Evolutionary conservation across 1,140 invertebrate genomes (phyloP), one percentile per base, ranked within the genome.

Genomic region (Drosophila lacteicornis): DNA sequence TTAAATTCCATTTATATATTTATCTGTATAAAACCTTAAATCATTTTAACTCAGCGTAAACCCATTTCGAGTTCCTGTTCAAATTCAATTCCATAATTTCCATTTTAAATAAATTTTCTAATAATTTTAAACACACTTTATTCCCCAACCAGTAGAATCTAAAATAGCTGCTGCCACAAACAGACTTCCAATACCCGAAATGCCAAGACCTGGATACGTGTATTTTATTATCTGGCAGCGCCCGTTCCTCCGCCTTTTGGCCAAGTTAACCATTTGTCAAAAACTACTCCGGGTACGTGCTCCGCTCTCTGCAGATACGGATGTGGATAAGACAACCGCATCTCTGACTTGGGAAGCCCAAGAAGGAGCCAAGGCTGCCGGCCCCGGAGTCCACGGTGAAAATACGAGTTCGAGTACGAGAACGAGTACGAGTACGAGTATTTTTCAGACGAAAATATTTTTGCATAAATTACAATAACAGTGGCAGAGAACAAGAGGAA

Each of bases 401-500:
- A 45, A 30, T 60, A 60, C 55, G 58, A 22, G 55, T 47, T 9
- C 43, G n/a, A 45, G 33, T 11, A 33, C 33, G 9, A 33, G 33
- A 33, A 60, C 55, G 57, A 22, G 42, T 49, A 38, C 38, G 49
- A 67, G 77, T 77, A 77, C 60, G 70, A 65, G 69, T 79, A 86
- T 86, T 86, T 86, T 86, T 86, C 79, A 59, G 80, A 78, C 80
- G 69, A 88, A 88, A 83, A 88, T 88, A 88, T 81, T 90, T 90
- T 90, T 90, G 82, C 86, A 90, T 90, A 90, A 90, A 90, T 86
- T 80, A 91, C 81, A 85, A 81, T 90, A 88, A 81, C 81, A 88
- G 83, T 38, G 60, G 75, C 59, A 60, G 66, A 74, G 70, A 85
- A 65, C 65, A 43, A 67, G 74, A 40, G 75, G 53, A 43, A 80